Evolutionary conservation across 1,140 invertebrate genomes (phyloP).

Genomic region (Drosophila pseudoananassae): DNA sequence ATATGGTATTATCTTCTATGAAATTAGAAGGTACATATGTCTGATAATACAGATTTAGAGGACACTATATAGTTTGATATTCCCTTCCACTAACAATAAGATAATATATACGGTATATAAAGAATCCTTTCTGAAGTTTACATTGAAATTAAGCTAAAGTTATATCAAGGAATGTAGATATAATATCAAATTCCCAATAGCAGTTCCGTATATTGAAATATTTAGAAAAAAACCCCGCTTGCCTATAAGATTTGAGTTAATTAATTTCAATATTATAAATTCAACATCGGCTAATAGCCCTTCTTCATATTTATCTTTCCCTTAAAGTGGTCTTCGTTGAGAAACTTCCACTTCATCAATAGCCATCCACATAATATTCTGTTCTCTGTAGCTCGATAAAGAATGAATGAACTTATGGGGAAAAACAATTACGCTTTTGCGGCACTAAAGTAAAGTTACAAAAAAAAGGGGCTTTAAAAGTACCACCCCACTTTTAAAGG

Average conservation of each 20-base stretch:
- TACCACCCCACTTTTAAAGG: constrained; percentile 32
- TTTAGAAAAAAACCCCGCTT: background rate
- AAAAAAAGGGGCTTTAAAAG: constrained; percentile 18
- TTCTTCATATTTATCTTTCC: background rate
- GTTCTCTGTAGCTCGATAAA: constrained; percentile 30
- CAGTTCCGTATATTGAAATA: too few relatives aligned
- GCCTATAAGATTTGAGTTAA: background rate
- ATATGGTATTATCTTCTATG: too few relatives aligned
- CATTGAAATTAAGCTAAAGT: too few relatives aligned
- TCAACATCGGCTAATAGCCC: background rate
- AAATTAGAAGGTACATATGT: too few relatives aligned
- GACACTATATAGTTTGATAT: too few relatives aligned
- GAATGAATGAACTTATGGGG: constrained; percentile 6
- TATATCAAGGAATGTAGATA: too few relatives aligned
- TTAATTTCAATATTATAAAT: background rate
- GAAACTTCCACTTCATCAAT: too few relatives aligned
- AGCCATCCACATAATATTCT: constrained; percentile 46
- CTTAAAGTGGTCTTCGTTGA: background rate
- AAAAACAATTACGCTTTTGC: constrained; percentile 61
- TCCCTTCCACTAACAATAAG: too few relatives aligned
- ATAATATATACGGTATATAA: too few relatives aligned
- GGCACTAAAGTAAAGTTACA: constrained; percentile 13
- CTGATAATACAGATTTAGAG: too few relatives aligned
- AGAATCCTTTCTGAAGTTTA: too few relatives aligned
- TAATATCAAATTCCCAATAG: too few relatives aligned